phyloP scores from a whole-genome alignment of 2,888 invertebrate genomes.

The Tanypteryx hageni region DNA sequence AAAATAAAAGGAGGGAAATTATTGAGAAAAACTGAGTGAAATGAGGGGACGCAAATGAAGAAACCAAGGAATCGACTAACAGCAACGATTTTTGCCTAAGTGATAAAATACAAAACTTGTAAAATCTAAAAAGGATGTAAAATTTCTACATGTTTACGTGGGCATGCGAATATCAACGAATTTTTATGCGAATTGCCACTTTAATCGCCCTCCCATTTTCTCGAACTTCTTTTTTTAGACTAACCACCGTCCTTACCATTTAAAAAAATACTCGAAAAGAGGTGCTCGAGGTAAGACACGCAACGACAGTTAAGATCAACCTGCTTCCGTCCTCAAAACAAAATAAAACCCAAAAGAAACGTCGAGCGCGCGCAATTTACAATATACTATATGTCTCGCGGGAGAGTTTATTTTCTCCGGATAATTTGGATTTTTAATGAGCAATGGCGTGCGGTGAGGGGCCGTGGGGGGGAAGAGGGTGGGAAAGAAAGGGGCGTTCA shows the following conservation, averaged over 20 bases:
- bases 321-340: not conserved
- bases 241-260: not conserved
- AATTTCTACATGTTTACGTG: not conserved
- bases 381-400: not conserved
- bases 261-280: not conserved
- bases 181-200: not conserved
- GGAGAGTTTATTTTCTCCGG: constrained; percentile 44
- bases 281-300: not conserved
- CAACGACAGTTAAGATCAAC: constrained; percentile 3
- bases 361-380: constrained; percentile 3
- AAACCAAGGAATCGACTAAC: too few species aligned
- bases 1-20: too few species aligned
- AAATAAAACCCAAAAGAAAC: not conserved
- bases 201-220: not conserved
- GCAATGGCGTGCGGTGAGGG: constrained; percentile 34
- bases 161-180: not conserved
- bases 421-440: constrained; percentile 57
- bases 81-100: too few species aligned
- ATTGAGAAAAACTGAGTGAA: too few species aligned
- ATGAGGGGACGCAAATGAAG: too few species aligned
- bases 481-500: constrained; percentile 36
- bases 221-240: not conserved
- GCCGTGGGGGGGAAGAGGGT: not conserved
- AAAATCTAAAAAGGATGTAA: too few species aligned
- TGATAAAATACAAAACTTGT: too few species aligned